Base-by-base conservation (phyloP, 1,140 invertebrate species). In the Penaeus vannamei region DNA sequence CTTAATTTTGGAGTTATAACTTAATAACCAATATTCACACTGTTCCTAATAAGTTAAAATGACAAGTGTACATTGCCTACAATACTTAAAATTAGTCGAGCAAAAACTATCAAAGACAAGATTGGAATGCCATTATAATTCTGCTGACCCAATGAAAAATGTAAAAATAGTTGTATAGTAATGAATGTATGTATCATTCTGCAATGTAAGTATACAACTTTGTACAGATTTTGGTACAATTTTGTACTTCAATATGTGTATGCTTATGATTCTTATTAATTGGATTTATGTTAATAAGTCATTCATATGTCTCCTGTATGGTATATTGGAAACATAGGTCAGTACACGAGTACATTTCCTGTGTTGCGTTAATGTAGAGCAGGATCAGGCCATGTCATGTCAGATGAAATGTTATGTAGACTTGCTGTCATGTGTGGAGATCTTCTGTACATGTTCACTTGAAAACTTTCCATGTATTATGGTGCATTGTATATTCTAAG, bases 161-260 rank as follows among this genome's bases (percentile, higher is more conserved):
- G 85, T 86, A 86, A 64, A 62, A 86, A 86, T 61, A 80, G 29
- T n/a, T 86, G 76, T 86, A 86, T 80, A 53, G 53, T 53, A 53
- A 53, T 53, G 53, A 53, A 53, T 53, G 53, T 53, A 53, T 53
- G 53, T 53, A 53, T 53, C 53, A 53, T 53, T 53, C 53, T 53
- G 79, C 81, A 85, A 64, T 86, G 59, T 86, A 32, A 80, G 85
- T 64, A 86, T 86, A 77, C 84, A 85, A 77, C 69, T 85, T 59
- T 86, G 77, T 86, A 86, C 85, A 86, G 60, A 46, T 80, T 86
- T 86, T 81, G 59, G 85, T 81, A 86, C 85, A 86, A 66, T 86
- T 86, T 86, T 86, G 85, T 86, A 86, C 85, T 79, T 86, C 69
- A 86, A 61, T 42, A 83, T 81, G 29, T 60, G 79, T 81, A 81